Conservation (phyloP, 2,888 invertebrate genomes). For the Polydrusus pterygomalis region DNA sequence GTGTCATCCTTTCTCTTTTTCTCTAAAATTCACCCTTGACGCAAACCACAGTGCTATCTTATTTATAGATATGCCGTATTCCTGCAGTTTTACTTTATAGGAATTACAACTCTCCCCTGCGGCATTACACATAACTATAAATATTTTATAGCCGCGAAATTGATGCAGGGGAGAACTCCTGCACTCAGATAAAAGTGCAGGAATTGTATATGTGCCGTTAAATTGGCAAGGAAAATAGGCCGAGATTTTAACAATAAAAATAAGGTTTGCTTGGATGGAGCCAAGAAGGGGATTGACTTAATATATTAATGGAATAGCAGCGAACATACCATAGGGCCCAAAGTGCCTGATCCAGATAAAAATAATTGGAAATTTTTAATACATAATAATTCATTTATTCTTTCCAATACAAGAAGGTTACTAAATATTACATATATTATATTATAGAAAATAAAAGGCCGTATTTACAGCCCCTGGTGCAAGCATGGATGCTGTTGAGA, state of each 20-base stretch:
- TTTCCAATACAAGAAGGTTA: too few relatives aligned
- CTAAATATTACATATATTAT: too few relatives aligned
- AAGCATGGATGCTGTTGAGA: too few relatives aligned
- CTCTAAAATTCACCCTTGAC: neutral
- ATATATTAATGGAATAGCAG: constrained; percentile 42
- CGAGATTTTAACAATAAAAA: constrained; percentile 42
- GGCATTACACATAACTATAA: constrained; percentile 44
- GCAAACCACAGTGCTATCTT: constrained; percentile 5
- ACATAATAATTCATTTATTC: too few relatives aligned
- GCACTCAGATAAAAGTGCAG: constrained; percentile 43
- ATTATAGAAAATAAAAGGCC: too few relatives aligned
- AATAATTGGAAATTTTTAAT: too few relatives aligned
- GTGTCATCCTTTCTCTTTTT: neutral
- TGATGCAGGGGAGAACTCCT: constrained; percentile 46
- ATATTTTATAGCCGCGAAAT: constrained; percentile 47
- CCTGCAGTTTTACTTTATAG: constrained; percentile 41
- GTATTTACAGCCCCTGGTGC: too few relatives aligned
- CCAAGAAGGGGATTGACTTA: neutral
- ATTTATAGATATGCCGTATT: constrained; percentile 25
- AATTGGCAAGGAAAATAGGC: constrained; percentile 53
- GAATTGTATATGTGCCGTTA: constrained; percentile 49
- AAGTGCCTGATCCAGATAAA: neutral
- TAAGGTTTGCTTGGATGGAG: constrained; percentile 5
- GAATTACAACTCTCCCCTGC: constrained; percentile 42
- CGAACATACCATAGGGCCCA: constrained; percentile 9